These are phyloP conservation scores for Haplochromis vanheusdeni DNA, from an alignment of 2,113 vertebrate genomes.

Conservation along the genomic window DNA sequence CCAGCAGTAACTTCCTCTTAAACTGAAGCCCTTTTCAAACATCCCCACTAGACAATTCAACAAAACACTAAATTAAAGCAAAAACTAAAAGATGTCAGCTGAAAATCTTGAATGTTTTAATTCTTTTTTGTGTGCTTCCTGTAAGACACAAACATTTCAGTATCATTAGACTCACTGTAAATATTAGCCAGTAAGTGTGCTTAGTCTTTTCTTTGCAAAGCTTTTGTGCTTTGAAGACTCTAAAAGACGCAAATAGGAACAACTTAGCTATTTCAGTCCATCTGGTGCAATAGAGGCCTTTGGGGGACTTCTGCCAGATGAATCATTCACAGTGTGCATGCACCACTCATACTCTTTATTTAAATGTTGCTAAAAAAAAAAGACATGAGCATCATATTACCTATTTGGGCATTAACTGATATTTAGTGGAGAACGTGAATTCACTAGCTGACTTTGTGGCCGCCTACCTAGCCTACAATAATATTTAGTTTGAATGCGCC, in stretches of 20 bases:
- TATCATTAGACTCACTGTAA: neutral
- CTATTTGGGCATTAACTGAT: neutral
- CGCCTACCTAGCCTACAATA: neutral
- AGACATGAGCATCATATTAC: neutral
- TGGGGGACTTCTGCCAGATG: neutral
- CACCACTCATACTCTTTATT: neutral
- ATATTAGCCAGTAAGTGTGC: neutral
- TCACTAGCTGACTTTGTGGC: neutral
- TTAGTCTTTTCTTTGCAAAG: neutral
- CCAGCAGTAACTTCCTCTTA: conserved; percentile 35
- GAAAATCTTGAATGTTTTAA: neutral
- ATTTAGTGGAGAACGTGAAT: neutral
- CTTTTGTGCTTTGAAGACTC: neutral
- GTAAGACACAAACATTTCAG: neutral
- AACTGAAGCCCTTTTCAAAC: neutral
- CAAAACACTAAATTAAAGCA: neutral
- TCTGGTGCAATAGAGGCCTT: neutral
- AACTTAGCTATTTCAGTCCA: neutral
- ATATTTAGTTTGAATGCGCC: neutral
- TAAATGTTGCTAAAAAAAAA: neutral
- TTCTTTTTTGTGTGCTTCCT: neutral
- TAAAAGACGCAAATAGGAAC: neutral
- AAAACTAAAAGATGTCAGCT: neutral
- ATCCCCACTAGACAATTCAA: neutral
- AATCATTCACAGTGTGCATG: neutral